These are phyloP conservation scores for Colius striatus DNA, from an alignment of 2,113 vertebrate species.

Conservation along the genomic window DNA sequence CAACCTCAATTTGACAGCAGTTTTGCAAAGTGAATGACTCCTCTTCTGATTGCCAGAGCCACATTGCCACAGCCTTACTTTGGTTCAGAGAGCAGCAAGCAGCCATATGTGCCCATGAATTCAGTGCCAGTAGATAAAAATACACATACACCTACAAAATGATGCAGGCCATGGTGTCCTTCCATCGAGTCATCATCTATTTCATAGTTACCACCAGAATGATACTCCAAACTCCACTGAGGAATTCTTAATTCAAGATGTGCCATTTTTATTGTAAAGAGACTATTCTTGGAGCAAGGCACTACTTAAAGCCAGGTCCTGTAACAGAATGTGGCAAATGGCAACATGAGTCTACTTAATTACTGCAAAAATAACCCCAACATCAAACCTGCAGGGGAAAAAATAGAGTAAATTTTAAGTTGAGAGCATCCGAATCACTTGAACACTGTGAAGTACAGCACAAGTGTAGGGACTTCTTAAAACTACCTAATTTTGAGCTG, in stretches of 20 bases:
- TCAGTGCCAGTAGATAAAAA: not conserved
- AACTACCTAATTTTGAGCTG: not conserved
- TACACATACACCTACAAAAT: not conserved
- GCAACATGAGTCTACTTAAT: not conserved
- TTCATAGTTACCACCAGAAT: not conserved
- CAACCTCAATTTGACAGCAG: not conserved
- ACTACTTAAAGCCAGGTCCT: not conserved
- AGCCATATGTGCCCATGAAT: not conserved
- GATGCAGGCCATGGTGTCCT: not conserved
- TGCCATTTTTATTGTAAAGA: not conserved
- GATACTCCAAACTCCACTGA: not conserved
- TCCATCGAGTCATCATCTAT: not conserved
- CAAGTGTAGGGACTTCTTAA: not conserved
- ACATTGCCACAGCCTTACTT: not conserved
- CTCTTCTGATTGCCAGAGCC: not conserved
- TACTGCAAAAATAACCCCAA: not conserved
- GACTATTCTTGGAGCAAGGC: not conserved
- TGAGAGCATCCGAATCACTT: not conserved
- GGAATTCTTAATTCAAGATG: not conserved
- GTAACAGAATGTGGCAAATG: not conserved
- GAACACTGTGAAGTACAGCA: accelerated
- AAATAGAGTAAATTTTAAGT: not conserved
- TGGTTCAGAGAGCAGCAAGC: not conserved
- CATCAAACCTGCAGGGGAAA: not conserved
- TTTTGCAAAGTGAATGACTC: not conserved